Evolutionary conservation across 1,140 invertebrate species (phyloP).

Genomic region (Drosophila kurseongensis): DNA sequence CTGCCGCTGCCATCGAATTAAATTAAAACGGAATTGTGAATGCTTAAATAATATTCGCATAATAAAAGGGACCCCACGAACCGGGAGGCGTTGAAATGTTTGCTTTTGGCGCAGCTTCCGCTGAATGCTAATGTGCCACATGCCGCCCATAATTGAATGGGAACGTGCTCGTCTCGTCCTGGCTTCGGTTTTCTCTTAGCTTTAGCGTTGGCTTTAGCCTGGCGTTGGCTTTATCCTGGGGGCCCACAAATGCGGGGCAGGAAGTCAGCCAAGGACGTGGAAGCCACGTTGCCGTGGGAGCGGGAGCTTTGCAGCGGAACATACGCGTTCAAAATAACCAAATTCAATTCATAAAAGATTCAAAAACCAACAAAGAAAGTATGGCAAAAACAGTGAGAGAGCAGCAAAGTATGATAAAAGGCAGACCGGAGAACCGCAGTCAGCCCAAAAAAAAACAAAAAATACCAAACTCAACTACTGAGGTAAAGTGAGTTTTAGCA

Average conservation of each 20-base stretch:
- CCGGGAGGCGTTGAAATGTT: conserved; percentile 72
- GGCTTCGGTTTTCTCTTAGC: conserved; percentile 25
- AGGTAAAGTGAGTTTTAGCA: conserved; percentile 48
- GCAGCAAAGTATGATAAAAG: conserved; percentile 20
- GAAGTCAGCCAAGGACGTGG: conserved; percentile 44
- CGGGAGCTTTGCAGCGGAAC: conserved; percentile 68
- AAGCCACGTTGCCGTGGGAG: conserved; percentile 29
- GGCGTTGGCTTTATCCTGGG: conserved; percentile 8
- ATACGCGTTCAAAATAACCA: conserved; percentile 81
- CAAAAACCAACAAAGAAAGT: conserved; percentile 67
- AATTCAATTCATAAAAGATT: conserved; percentile 83
- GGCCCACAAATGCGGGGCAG: conserved; percentile 17
- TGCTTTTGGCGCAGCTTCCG: conserved; percentile 66
- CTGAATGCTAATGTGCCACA: conserved; percentile 75
- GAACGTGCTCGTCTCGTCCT: conserved; percentile 62
- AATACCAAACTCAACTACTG: conserved; percentile 16
- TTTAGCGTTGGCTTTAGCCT: conserved; percentile 3
- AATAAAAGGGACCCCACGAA: conserved; percentile 45
- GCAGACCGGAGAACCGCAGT: conserved; percentile 32
- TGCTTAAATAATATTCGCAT: conserved; percentile 74
- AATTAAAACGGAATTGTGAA: conserved; percentile 79
- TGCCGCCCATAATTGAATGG: conserved; percentile 74
- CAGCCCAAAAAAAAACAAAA: conserved; percentile 1
- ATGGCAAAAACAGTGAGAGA: conserved; percentile 17
- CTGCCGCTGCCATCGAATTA: conserved; percentile 57